Base-by-base conservation (phyloP, 92 coral and sea anemone genomes). In the Epizoanthus fatuus region DNA sequence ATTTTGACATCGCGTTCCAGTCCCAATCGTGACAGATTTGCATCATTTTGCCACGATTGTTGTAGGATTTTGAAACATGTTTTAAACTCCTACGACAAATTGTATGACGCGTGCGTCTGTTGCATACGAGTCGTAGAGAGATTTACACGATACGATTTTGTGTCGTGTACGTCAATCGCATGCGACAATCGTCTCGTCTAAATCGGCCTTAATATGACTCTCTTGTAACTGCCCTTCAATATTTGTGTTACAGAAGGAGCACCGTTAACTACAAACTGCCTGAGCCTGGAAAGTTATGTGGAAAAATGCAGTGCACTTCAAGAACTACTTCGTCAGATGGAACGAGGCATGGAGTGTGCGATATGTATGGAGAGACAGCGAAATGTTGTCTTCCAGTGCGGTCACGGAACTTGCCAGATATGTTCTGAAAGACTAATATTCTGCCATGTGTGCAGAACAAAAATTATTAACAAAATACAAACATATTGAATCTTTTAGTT, bases 331-430 rank as follows among this genome's bases (percentile, higher is more conserved):
- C 57, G 12, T 4, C 56, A 44, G 56, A 60, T 77, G 7, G 58
- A 77, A 13, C 82, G 56, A 2, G 70, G 56, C 37, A 59, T 39
- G 56, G 82, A 77, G 22, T 77, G 82, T n/a, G 7, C 20, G 16
- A 77, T 77, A 60, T 77, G 82, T 60, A 77, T 77, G 82, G 82
- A 77, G 25, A 6, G 40, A 60, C 56, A 10, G 68, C 40, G 70
- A 17, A 58, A 64, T 69, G 2, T 77, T 1, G 51, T 40, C 20
- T 77, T 77, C 57, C 82, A 77, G 39, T 77, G 82, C 45, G 82
- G 82, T 16, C 82, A 77, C 16, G 82, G 70, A 12, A 77, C 82
- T 12, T 77, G 82, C 40, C 37, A 13, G n/a, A 40, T 4, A 4
- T 77, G 82, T 59, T 59, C 82, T 17, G 22, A 3, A 35, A 60